These are phyloP conservation scores for Chrysotoxum bicinctum DNA, from an alignment of 2,888 invertebrate species.

Conservation along the genomic window DNA sequence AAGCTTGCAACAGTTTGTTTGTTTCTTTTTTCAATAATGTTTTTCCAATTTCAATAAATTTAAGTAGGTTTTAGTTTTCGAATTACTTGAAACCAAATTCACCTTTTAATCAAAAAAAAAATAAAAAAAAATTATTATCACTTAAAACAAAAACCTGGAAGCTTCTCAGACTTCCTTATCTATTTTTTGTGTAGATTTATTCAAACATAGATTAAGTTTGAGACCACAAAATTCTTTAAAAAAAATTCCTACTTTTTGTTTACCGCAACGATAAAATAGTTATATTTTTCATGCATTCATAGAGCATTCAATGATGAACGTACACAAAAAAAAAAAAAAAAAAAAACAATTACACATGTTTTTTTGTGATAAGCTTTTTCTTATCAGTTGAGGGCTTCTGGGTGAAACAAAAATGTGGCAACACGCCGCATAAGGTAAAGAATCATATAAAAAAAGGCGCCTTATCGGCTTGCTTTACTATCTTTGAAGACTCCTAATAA, in stretches of 20 bases:
- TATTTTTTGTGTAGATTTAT: slow-evolving; percentile 22
- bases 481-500: slow-evolving; percentile 49
- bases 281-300: slow-evolving; percentile 31
- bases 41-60: too few relatives aligned
- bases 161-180: slow-evolving; percentile 32
- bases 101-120: too few relatives aligned
- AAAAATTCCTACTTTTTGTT: neutral
- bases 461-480: slow-evolving; percentile 60
- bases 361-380: slow-evolving; percentile 44
- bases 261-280: slow-evolving; percentile 25
- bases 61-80: too few relatives aligned
- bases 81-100: too few relatives aligned
- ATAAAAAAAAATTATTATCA: neutral
- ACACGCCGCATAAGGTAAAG: slow-evolving; percentile 42
- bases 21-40: too few relatives aligned
- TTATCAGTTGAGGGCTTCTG: slow-evolving; percentile 61
- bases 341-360: slow-evolving; percentile 66
- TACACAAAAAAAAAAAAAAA: neutral
- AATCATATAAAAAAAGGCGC: slow-evolving; percentile 38
- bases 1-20: too few relatives aligned
- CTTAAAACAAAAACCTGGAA: slow-evolving; percentile 37
- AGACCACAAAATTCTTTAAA: slow-evolving; percentile 46
- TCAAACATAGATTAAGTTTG: slow-evolving; percentile 55
- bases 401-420: slow-evolving; percentile 24
- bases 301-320: slow-evolving; percentile 22